phyloP scores from a whole-genome alignment of 2,113 vertebrate species.

The Haplochromis vanheusdeni region DNA sequence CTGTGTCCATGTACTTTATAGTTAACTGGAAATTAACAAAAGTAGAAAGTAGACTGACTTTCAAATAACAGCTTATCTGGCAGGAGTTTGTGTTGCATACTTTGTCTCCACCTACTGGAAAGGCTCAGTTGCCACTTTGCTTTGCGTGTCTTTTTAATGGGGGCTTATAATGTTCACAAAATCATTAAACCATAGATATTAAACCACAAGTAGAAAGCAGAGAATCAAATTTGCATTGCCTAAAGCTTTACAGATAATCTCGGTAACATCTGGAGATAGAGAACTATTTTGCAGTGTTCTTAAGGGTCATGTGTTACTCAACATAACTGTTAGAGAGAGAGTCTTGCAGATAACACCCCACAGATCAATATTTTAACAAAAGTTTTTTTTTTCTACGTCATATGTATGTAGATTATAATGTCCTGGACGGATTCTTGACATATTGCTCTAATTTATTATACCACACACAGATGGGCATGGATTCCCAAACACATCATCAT shows the following conservation, averaged over 20 bases:
- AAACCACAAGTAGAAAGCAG: neutral
- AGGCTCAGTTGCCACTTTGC: neutral
- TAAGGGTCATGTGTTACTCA: neutral
- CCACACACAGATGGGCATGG: conserved; percentile 27
- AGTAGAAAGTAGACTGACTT: neutral
- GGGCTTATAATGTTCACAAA: neutral
- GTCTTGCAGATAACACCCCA: neutral
- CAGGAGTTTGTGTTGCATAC: neutral
- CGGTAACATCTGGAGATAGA: neutral
- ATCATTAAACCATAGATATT: neutral
- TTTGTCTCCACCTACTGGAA: conserved; percentile 70
- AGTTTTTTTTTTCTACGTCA: neutral
- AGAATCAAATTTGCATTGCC: neutral
- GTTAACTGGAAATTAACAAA: neutral
- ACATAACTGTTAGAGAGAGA: neutral
- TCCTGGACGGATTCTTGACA: conserved; percentile 18
- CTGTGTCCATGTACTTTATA: neutral
- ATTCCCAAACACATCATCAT: conserved; percentile 44
- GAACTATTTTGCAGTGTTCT: neutral
- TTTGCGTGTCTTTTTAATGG: neutral
- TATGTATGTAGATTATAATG: neutral
- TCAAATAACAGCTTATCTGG: neutral
- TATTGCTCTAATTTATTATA: conserved; percentile 29
- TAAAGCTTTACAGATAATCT: neutral
- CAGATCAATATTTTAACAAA: neutral